Base-by-base conservation (phyloP, 2,797 vertebrate genomes). In the Lagodon rhomboides region DNA sequence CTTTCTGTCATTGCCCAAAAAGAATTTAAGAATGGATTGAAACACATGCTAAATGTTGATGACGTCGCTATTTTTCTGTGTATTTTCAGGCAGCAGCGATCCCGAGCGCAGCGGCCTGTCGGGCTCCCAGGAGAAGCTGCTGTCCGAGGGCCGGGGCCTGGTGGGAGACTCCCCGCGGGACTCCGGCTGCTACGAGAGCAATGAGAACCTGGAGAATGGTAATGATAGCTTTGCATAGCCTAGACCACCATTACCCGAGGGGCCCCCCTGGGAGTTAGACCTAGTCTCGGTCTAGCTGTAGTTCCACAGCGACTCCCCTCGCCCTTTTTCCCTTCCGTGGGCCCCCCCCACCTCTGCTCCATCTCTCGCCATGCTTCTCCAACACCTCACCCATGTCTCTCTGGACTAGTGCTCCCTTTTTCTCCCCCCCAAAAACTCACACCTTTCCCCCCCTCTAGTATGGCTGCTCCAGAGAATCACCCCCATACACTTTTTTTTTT, bases 121-220 rank as follows among this genome's bases (percentile, higher is more conserved):
- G 0, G 97, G 97, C 49, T 98, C 98, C 88, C 98, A 99, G 94
- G 98, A 99, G 93, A 99, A 98, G 93, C 96, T 99, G 77, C 96
- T 98, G 34, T 95, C 96, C 7, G 97, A 98, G 76, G 95, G 96
- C 46, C 96, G 91, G 59, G 95, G 95, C 83, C 91, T 96, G 84
- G 95, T 96, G 2, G 96, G 97, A 46, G 96, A 98, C 92, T 98
- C 98, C 71, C 98, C 98, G 0, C 95, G 98, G 51, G 98, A 99
- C 93, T 99, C 98, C 0, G 98, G 98, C 34, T 99, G 98, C 96
- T 99, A 98, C 0, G 98, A 99, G 93, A 98, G 98, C 96, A 99
- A 95, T 70, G 98, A 99, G 95, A 98, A 98, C 93, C 94, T 99
- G 92, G 98, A 99, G 89, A 98, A 98, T 67, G 98, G 98, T 99